Evolutionary conservation across 2,113 vertebrate species (phyloP), one percentile per base, ranked within the genome.

Genomic region (Megaceryle maxima): DNA sequence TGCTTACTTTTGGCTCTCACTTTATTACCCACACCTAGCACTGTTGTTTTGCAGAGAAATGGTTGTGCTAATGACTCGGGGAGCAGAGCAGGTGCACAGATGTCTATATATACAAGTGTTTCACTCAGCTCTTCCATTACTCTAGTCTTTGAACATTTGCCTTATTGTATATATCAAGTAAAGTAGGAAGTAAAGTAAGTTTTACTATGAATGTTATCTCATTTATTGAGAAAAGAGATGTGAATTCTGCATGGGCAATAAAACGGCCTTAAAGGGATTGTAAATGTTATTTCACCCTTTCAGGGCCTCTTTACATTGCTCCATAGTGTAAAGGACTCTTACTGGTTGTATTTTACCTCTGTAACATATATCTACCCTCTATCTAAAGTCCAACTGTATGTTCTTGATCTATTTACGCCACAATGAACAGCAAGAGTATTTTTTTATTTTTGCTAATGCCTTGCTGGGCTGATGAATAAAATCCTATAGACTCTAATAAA

Each of bases 381-480:
- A 8, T 14, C 77, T 53, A 44, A 70, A 94, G 62, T 80, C 88
- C 81, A 83, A 67, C 41, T 50, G 35, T n/a, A 46, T 77, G 59
- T 80, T 73, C 68, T 66, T 48, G 16, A 82, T 94, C 83, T 93
- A 77, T 82, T 83, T 87, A 66, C 2, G 15, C 41, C 72, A 75
- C 33, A 82, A 55, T 0, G 5, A 95, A 51, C 62, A 56, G 53
- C 43, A 82, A 17, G 46, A 87, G 26, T 89, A 69, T 50, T 79
- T 93, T 48, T 92, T 93, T 76, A 62, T 18, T 89, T 94, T 96
- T 91, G 60, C 77, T 92, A 92, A 87, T 43, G 88, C 80, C 92
- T 96, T 87, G 86, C 81, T 92, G 90, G 26, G 90, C 69, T 73
- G 74, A 91, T 91, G 88, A 95, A 80, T 94, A 92, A 96, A 95